Evolutionary conservation across 2,888 invertebrate species (phyloP).

Genomic region (Aplocera efformata): DNA sequence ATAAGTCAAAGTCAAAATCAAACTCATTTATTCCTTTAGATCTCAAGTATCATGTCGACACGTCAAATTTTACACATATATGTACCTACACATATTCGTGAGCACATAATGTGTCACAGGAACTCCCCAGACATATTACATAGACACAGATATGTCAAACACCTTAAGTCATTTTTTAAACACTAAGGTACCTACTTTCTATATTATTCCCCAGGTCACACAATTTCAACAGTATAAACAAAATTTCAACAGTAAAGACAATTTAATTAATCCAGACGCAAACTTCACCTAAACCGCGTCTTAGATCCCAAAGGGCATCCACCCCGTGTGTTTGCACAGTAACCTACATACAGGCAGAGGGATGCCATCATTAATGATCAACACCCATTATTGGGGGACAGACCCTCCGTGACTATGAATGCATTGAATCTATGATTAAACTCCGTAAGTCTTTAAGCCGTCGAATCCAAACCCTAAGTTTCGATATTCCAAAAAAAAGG

Average conservation of each 20-base stretch:
- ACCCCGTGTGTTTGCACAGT: slow-evolving; percentile 77
- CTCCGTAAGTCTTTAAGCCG: slow-evolving; percentile 47
- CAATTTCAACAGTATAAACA: slow-evolving; percentile 2
- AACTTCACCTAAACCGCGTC: slow-evolving; percentile 41
- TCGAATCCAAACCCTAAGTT: slow-evolving; percentile 25
- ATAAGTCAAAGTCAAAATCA: no score
- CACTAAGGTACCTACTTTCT: no score
- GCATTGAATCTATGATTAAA: slow-evolving; percentile 54
- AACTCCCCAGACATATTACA: no score
- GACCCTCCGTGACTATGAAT: slow-evolving; percentile 74
- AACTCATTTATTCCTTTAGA: no score
- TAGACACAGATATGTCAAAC: no score
- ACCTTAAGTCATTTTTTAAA: no score
- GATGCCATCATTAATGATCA: slow-evolving; percentile 76
- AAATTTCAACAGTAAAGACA: slow-evolving; percentile 11
- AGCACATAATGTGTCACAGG: no score
- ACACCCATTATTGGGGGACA: slow-evolving; percentile 66
- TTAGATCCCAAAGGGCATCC: slow-evolving; percentile 52
- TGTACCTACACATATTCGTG: no score
- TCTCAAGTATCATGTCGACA: no score
- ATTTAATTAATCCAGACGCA: slow-evolving; percentile 48
- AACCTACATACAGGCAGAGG: slow-evolving; percentile 76
- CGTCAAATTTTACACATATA: no score
- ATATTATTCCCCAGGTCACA: no score
- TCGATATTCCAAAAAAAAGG: slow-evolving; percentile 11